These are phyloP conservation scores for Ectobius pallidus DNA, from an alignment of 2,888 invertebrate species.

Conservation along the genomic window DNA sequence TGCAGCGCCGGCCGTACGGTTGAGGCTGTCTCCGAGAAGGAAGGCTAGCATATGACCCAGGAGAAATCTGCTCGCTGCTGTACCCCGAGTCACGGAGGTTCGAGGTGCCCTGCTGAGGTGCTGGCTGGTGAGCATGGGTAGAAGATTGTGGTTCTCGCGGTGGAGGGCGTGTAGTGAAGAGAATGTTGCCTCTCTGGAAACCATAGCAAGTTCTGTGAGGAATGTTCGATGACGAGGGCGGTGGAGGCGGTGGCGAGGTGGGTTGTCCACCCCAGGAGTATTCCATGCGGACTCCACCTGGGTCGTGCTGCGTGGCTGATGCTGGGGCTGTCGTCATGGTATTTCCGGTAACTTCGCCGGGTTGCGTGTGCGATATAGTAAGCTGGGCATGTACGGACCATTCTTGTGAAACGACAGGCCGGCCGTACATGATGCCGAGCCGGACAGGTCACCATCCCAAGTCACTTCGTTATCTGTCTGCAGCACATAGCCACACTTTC, in stretches of 20 bases:
- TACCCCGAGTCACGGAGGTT: slow-evolving; percentile 58
- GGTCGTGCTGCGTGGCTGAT: slow-evolving; percentile 54
- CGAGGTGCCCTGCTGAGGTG: neutral
- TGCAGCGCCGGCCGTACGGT: slow-evolving; percentile 61
- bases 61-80: slow-evolving; percentile 60
- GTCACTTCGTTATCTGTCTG: too few relatives aligned
- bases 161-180: slow-evolving; percentile 60
- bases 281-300: slow-evolving; percentile 61
- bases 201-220: slow-evolving; percentile 50
- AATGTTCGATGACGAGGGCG: slow-evolving; percentile 39
- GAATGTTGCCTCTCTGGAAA: slow-evolving; percentile 60
- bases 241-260: slow-evolving; percentile 44
- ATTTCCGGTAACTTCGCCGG: slow-evolving; percentile 47
- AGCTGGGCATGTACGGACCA: slow-evolving; percentile 74
- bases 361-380: slow-evolving; percentile 62
- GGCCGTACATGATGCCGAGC: slow-evolving; percentile 33
- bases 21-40: slow-evolving; percentile 48
- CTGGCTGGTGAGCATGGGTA: neutral
- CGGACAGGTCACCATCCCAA: neutral
- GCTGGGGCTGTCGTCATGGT: slow-evolving; percentile 50
- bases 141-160: slow-evolving; percentile 41
- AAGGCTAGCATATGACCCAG: slow-evolving; percentile 53
- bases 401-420: slow-evolving; percentile 57
- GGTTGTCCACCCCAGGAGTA: slow-evolving; percentile 58
- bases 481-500: too few relatives aligned